Base-by-base conservation (phyloP, 2,888 invertebrate species). In the Meganola albula region DNA sequence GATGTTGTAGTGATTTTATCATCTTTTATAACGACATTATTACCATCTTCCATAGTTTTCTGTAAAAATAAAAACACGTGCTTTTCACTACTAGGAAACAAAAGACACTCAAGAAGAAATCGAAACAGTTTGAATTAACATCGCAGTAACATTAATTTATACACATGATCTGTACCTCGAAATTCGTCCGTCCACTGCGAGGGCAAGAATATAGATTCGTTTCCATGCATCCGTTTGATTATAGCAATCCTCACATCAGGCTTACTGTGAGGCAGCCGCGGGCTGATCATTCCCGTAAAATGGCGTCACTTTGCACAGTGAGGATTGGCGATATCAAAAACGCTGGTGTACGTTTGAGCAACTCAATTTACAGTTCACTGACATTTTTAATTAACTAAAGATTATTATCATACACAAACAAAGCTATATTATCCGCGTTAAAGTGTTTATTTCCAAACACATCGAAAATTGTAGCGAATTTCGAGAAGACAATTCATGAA, bases 11-110 rank as follows among this genome's bases (percentile, higher is more conserved):
- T 64, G 53, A 66, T 66, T 71, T 76, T 82, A 59, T 83, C 80
- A 56, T 84, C 82, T 66, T 74, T 80, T 54, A 72, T 66, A 58
- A 71, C 74, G 64, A 62, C 61, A 64, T 66, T 61, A 74, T 83
- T 85, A 83, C 85, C 82, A 85, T 86, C 86, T 77, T 87, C 87
- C 87, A 87, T 87, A 86, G 75, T 84, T 85, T 86, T 82, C 85
- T 85, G 82, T 35, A 84, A 84, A 73, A 70, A 64, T 50, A 58
- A 55, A 64, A 73, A 67, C 80, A 79, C 71, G 77, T 83, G 78
- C 65, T 74, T 67, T 64, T 65, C 65, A 73, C 61, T 69, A 61
- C 48, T 64, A 53, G 66, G 75, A 85, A 84, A 83, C 82, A 84
- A 83, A 83, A 84, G 84, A 83, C 79, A 66, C 74, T 74, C 77